Conservation (phyloP, 64 coral and sea anemone genomes). For the Pocillopora damicornis region DNA sequence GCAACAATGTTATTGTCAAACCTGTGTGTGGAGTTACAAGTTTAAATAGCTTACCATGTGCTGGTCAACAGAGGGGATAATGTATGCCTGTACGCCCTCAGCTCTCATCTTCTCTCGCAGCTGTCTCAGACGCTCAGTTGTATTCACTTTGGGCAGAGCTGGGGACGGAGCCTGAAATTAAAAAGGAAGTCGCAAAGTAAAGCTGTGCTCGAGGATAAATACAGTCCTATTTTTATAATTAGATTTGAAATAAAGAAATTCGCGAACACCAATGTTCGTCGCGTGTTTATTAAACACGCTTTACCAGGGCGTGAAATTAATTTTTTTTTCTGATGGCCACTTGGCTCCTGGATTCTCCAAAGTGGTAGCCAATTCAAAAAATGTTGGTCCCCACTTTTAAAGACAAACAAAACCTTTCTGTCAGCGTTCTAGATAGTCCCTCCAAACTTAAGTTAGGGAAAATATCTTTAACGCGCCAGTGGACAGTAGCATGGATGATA, state of each 20-base stretch:
- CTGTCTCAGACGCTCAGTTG: conserved; percentile 46
- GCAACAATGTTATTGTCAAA: background rate
- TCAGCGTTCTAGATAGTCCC: too few species aligned
- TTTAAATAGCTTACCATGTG: conserved; percentile 56
- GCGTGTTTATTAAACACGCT: too few species aligned
- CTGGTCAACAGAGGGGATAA: conserved; percentile 69
- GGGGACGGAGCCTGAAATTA: conserved; percentile 19
- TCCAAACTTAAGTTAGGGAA: too few species aligned
- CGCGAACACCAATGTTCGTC: background rate
- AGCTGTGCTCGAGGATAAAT: background rate
- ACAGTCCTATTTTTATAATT: background rate
- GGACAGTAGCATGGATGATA: too few species aligned
- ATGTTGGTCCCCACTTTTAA: too few species aligned
- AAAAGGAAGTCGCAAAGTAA: background rate
- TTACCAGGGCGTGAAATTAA: too few species aligned
- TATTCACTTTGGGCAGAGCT: conserved; percentile 21
- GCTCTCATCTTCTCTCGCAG: conserved; percentile 49
- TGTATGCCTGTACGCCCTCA: conserved; percentile 61
- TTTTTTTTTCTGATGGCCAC: too few species aligned
- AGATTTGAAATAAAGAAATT: background rate
- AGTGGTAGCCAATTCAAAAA: too few species aligned
- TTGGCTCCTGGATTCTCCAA: too few species aligned
- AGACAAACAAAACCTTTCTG: too few species aligned
- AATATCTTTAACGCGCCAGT: too few species aligned
- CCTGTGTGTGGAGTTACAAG: background rate